A percentile compares a stretch with the other conserved stretches of the same genome.
Conservation (phyloP, 30 jellyfish, hydroid and myxozoan genomes). For the Turritopsis dohrnii region DNA sequence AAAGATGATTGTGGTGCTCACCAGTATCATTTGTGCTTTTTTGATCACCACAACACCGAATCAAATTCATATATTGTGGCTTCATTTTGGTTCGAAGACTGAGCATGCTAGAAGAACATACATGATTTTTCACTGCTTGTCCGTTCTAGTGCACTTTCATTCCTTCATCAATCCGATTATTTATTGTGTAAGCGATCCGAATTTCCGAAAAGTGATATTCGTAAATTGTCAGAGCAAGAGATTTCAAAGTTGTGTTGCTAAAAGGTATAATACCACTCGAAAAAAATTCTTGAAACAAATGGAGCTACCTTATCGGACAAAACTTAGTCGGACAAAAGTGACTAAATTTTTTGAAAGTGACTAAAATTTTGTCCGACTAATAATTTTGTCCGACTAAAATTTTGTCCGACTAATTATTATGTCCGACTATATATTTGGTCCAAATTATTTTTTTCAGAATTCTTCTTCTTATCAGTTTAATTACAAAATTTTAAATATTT, state of each 20-base stretch:
- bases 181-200: background rate
- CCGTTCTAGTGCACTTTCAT: background rate
- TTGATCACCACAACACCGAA: background rate
- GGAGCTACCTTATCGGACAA: no score
- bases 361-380: no score
- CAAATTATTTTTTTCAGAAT: no score
- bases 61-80: background rate
- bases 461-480: no score
- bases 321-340: no score
- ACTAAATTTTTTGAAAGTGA: no score
- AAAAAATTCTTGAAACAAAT: background rate
- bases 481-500: no score
- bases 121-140: background rate
- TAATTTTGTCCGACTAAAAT: no score
- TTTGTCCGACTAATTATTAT: no score
- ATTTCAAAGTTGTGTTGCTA: background rate
- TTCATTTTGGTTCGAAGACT: background rate
- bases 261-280: background rate
- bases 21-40: background rate
- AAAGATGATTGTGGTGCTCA: background rate
- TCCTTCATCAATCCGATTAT: background rate
- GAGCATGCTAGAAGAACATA: background rate
- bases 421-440: no score
- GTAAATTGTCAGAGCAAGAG: background rate
- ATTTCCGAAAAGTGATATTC: background rate